Conservation (phyloP, 1,140 invertebrate species). For the Aphidius gifuensis region DNA sequence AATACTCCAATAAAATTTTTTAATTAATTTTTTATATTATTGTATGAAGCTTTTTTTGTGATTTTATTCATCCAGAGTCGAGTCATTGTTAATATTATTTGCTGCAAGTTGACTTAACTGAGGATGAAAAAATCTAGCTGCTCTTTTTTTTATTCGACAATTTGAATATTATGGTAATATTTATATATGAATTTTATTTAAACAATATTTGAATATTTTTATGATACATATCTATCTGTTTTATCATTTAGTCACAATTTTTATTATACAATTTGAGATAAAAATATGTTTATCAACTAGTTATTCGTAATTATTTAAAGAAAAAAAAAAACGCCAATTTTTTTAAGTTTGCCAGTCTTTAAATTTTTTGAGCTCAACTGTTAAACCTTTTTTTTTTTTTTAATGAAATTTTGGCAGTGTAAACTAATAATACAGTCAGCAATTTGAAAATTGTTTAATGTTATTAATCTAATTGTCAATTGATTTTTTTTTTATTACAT, state of each 20-base stretch:
- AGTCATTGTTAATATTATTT: too few species aligned
- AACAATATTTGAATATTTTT: slow-evolving; percentile 22
- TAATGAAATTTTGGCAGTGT: slow-evolving; percentile 6
- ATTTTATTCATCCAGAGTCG: too few species aligned
- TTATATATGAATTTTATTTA: slow-evolving; percentile 18
- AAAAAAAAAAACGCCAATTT: slow-evolving; percentile 1
- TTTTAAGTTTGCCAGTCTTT: slow-evolving; percentile 39
- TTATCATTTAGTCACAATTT: slow-evolving; percentile 16
- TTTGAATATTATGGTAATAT: too few species aligned
- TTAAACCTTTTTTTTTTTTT: slow-evolving; percentile 20
- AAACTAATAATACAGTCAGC: too few species aligned
- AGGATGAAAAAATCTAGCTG: not conserved
- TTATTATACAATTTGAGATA: slow-evolving; percentile 21
- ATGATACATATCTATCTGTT: slow-evolving; percentile 22
- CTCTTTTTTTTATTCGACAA: not conserved
- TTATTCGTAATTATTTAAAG: not conserved
- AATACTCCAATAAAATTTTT: too few species aligned
- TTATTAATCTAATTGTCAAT: slow-evolving; percentile 35
- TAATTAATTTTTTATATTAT: too few species aligned
- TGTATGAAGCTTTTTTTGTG: too few species aligned
- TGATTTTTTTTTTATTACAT: slow-evolving; percentile 33
- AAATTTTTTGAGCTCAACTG: slow-evolving; percentile 37
- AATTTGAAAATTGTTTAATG: slow-evolving; percentile 13
- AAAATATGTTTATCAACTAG: slow-evolving; percentile 22
- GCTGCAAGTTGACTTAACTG: not conserved